Percentiles rank a stretch among this genome's conserved stretches.
Conservation (phyloP, 1,140 invertebrate species). For the Eumaeus atala region DNA sequence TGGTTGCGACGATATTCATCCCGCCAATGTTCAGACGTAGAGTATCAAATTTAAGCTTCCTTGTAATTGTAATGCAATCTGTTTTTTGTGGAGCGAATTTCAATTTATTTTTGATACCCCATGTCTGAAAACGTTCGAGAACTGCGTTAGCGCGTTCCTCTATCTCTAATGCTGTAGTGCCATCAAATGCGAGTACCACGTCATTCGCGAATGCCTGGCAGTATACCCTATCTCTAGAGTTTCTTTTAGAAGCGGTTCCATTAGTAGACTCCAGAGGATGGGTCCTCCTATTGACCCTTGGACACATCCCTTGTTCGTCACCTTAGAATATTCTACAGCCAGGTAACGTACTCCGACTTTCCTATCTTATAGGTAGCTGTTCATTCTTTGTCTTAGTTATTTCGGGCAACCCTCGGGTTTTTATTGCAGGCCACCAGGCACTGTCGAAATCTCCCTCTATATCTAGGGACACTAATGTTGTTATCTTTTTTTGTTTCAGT, state of each 20-base stretch:
- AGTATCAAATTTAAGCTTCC: neutral
- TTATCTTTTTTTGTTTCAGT: too few species aligned
- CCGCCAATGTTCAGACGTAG: neutral
- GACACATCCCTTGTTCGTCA: neutral
- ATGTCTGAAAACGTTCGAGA: neutral
- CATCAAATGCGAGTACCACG: neutral
- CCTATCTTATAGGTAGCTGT: neutral
- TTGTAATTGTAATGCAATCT: neutral
- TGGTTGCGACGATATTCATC: neutral
- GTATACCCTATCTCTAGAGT: neutral
- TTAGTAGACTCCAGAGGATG: neutral
- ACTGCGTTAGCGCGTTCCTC: neutral
- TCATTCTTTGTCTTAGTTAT: too few species aligned
- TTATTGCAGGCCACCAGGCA: too few species aligned
- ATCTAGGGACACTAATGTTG: too few species aligned
- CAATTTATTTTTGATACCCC: neutral
- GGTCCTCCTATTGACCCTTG: neutral
- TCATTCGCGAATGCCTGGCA: neutral
- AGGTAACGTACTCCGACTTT: neutral
- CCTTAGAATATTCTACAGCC: neutral
- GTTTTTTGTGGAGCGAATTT: conserved; percentile 6
- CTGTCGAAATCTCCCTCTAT: too few species aligned
- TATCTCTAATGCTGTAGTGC: neutral
- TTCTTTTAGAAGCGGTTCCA: neutral
- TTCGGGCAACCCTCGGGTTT: too few species aligned